Percentiles rank a stretch among this genome's conserved stretches.
Evolutionary conservation across 2,113 vertebrate species (phyloP).

Genomic region (Ciconia boyciana): DNA sequence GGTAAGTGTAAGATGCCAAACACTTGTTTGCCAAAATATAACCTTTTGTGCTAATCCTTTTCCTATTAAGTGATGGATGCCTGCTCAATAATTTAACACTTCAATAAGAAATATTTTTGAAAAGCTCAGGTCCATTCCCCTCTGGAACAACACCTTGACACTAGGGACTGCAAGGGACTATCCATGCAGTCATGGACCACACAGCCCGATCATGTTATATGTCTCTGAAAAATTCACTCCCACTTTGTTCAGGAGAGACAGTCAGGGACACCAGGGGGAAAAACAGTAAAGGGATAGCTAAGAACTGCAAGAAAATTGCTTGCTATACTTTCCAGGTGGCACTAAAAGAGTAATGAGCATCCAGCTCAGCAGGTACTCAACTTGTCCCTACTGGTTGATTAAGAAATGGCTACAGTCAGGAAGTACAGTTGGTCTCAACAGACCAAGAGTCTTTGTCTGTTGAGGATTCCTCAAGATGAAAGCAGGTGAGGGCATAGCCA

Average conservation of each 20-base stretch:
- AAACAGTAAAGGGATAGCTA: too few species aligned
- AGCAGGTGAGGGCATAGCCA: background rate
- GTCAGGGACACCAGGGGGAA: too few species aligned
- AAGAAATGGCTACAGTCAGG: too few species aligned
- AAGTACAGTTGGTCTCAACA: too few species aligned
- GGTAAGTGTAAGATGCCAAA: background rate
- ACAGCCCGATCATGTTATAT: accelerated
- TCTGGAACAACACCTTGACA: background rate
- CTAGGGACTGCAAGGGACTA: background rate
- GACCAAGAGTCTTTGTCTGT: background rate
- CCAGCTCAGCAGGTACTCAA: too few species aligned
- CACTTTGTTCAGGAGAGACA: background rate
- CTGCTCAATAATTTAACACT: background rate
- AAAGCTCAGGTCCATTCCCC: background rate
- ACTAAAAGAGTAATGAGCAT: too few species aligned
- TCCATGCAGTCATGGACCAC: background rate
- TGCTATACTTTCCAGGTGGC: too few species aligned
- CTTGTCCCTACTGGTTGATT: too few species aligned
- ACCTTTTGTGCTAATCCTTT: background rate
- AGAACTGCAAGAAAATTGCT: too few species aligned
- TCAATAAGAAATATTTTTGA: background rate
- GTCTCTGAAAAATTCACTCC: background rate
- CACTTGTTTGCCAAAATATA: background rate
- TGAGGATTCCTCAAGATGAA: background rate
- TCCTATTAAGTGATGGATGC: background rate